phyloP scores from a whole-genome alignment of 2,797 vertebrate species.

The Oreonectes daqikongensis region DNA sequence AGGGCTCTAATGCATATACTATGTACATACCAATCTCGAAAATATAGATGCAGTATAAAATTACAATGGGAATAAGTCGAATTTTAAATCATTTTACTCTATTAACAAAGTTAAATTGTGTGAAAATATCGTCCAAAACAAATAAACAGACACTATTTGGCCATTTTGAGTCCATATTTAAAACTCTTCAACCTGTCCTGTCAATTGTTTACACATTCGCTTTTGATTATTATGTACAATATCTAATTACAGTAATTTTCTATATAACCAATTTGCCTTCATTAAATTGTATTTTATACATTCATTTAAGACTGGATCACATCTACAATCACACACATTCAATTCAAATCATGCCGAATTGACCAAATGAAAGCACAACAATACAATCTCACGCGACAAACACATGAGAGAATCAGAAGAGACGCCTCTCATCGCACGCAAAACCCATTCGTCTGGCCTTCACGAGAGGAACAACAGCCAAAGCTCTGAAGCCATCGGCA shows the following conservation, averaged over 20 bases:
- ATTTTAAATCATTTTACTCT: too few relatives aligned
- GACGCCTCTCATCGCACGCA: conserved; percentile 7
- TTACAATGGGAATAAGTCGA: too few relatives aligned
- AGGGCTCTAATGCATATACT: too few relatives aligned
- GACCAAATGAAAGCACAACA: conserved; percentile 15
- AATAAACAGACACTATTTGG: background rate
- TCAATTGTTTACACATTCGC: too few relatives aligned
- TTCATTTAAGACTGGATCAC: background rate
- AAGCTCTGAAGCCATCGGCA: background rate
- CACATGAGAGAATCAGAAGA: background rate
- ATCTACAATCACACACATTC: conserved; percentile 2
- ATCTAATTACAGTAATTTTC: background rate
- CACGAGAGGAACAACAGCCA: conserved; percentile 12
- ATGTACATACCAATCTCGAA: too few relatives aligned
- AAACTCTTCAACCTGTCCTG: too few relatives aligned
- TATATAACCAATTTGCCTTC: background rate
- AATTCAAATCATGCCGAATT: conserved; percentile 4
- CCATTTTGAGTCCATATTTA: too few relatives aligned
- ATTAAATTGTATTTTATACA: background rate
- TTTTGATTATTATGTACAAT: background rate
- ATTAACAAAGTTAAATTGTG: too few relatives aligned
- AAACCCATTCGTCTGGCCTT: conserved; percentile 15
- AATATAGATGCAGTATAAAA: too few relatives aligned
- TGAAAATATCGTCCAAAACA: background rate
- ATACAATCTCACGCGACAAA: background rate